Percentiles rank a stretch among this genome's conserved stretches.
Evolutionary conservation across 2,888 invertebrate genomes (phyloP).

Genomic region (Drepana falcataria): DNA sequence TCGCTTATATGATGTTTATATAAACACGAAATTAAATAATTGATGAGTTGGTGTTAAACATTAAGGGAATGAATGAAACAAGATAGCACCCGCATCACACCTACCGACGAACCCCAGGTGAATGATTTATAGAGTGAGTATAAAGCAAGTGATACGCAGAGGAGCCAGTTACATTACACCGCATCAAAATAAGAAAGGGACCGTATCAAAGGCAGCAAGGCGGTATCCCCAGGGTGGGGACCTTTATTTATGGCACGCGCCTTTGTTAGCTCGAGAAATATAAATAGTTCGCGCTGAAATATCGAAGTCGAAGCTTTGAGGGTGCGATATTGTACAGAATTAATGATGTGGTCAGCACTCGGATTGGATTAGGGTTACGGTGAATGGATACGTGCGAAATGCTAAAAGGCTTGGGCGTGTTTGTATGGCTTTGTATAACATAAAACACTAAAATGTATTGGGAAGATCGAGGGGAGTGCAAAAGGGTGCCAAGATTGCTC

Average conservation of each 20-base stretch:
- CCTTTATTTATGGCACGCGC: slow-evolving; percentile 71
- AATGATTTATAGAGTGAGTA: slow-evolving; percentile 69
- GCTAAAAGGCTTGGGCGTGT: slow-evolving; percentile 67
- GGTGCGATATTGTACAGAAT: slow-evolving; percentile 73
- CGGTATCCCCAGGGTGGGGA: slow-evolving; percentile 56
- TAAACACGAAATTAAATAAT: too few species aligned
- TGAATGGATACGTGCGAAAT: slow-evolving; percentile 49
- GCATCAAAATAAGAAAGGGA: slow-evolving; percentile 74
- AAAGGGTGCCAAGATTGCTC: slow-evolving; percentile 29
- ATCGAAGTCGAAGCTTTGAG: slow-evolving; percentile 63
- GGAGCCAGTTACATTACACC: slow-evolving; percentile 62
- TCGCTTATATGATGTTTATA: too few species aligned
- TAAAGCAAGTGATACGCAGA: slow-evolving; percentile 57
- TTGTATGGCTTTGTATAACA: slow-evolving; percentile 66
- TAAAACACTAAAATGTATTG: slow-evolving; percentile 61
- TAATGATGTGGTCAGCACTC: slow-evolving; percentile 75
- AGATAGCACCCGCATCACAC: slow-evolving; percentile 18
- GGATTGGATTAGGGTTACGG: slow-evolving; percentile 67
- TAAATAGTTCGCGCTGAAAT: slow-evolving; percentile 75
- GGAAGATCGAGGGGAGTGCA: slow-evolving; percentile 30
- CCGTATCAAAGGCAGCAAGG: slow-evolving; percentile 74
- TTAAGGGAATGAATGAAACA: slow-evolving; percentile 7
- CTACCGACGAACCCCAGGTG: slow-evolving; percentile 38
- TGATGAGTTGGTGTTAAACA: neutral
- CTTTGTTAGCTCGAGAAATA: slow-evolving; percentile 73